A percentile compares a stretch with the other conserved stretches of the same genome.
These are phyloP conservation scores for Ambastaia sidthimunki DNA, from an alignment of 2,797 vertebrate genomes.

Conservation along the genomic window DNA sequence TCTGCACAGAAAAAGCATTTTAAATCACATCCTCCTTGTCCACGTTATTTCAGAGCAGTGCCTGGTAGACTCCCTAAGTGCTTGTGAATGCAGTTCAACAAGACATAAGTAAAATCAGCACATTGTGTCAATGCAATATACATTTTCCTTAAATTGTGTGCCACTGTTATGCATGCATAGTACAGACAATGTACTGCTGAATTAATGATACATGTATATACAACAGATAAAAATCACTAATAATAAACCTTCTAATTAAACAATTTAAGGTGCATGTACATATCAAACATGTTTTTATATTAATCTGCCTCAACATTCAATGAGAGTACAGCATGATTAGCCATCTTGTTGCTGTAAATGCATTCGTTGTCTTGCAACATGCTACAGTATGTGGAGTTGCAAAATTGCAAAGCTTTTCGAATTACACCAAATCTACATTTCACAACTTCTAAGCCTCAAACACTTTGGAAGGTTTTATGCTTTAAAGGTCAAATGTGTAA, in stretches of 20 bases:
- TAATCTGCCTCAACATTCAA: constrained; percentile 24
- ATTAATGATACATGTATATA: constrained; percentile 71
- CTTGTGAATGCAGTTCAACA: constrained; percentile 13
- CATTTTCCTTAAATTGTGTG: neutral
- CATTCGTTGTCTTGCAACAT: neutral
- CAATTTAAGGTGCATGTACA: constrained; percentile 78
- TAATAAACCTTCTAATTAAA: constrained; percentile 61
- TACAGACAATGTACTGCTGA: constrained; percentile 44
- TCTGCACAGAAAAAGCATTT: neutral
- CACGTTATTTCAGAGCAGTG: neutral
- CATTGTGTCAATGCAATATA: constrained; percentile 5
- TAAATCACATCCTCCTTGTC: neutral
- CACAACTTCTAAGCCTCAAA: constrained; percentile 17
- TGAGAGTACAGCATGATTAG: constrained; percentile 12
- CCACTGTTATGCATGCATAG: constrained; percentile 19
- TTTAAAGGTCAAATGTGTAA: neutral
- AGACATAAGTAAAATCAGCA: neutral
- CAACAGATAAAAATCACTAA: constrained; percentile 62
- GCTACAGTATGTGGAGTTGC: neutral
- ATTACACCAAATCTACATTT: neutral
- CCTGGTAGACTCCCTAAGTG: constrained; percentile 33
- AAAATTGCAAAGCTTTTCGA: neutral
- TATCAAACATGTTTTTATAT: constrained; percentile 62
- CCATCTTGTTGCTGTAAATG: constrained; percentile 14
- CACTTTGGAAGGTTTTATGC: neutral